These are phyloP conservation scores for Apis dorsata DNA, from an alignment of 1,140 invertebrate species.

Conservation along the genomic window DNA sequence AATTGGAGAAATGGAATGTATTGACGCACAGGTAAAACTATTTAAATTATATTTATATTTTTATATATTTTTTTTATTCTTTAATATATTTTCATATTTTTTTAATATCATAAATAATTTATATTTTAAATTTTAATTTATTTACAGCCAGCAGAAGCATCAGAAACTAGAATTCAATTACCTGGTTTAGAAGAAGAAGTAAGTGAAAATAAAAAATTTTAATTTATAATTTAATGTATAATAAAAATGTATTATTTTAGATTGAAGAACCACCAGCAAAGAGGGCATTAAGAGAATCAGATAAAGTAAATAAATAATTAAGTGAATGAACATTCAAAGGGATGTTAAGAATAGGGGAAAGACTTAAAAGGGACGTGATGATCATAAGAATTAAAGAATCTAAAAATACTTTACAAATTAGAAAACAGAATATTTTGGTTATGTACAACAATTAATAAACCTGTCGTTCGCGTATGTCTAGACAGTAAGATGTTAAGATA, in stretches of 20 bases:
- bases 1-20: slow-evolving; percentile 82
- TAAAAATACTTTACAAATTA: slow-evolving; percentile 76
- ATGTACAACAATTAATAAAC: slow-evolving; percentile 78
- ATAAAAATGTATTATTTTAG: slow-evolving; percentile 64
- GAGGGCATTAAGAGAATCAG: slow-evolving; percentile 77
- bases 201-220: slow-evolving; percentile 30
- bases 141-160: slow-evolving; percentile 87
- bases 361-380: slow-evolving; percentile 64
- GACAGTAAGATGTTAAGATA: slow-evolving; percentile 71
- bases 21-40: slow-evolving; percentile 83
- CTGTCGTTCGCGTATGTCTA: slow-evolving; percentile 77
- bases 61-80: slow-evolving; percentile 13
- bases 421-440: slow-evolving; percentile 79
- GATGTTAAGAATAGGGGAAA: slow-evolving; percentile 57
- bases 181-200: slow-evolving; percentile 85
- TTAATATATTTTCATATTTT: slow-evolving; percentile 18
- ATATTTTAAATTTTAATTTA: slow-evolving; percentile 23
- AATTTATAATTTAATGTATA: not conserved
- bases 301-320: slow-evolving; percentile 78
- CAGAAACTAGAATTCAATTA: slow-evolving; percentile 87
- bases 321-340: slow-evolving; percentile 62
- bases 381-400: slow-evolving; percentile 65
- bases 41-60: slow-evolving; percentile 1
- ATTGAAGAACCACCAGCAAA: slow-evolving; percentile 79
- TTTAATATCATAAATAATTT: not conserved